These are phyloP conservation scores for Corythornis cristatus DNA, from an alignment of 2,113 vertebrate genomes.

Conservation along the genomic window DNA sequence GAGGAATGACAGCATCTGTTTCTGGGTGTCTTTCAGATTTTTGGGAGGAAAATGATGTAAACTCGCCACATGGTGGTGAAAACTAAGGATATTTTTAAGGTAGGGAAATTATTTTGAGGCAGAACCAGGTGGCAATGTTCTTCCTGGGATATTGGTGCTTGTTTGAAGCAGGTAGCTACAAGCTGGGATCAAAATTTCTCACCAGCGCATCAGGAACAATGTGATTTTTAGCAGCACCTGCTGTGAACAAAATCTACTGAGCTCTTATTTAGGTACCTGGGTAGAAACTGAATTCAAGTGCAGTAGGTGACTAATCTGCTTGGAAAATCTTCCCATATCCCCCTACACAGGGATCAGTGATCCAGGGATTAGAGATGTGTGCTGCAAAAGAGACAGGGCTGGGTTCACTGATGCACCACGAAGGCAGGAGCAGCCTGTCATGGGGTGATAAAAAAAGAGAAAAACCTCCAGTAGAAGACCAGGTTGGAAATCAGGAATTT, in stretches of 20 bases:
- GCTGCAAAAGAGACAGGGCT: neutral
- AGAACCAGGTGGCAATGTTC: neutral
- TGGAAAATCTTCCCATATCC: neutral
- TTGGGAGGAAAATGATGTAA: neutral
- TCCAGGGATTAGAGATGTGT: neutral
- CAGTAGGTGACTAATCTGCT: neutral
- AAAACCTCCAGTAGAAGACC: neutral
- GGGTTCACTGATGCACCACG: rapidly evolving
- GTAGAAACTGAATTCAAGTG: neutral
- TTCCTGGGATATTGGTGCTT: neutral
- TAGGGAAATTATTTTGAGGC: neutral
- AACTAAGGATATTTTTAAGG: neutral
- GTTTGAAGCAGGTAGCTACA: neutral
- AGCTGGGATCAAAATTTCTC: neutral
- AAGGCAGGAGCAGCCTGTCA: rapidly evolving
- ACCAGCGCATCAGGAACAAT: rapidly evolving
- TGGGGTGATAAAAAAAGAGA: rapidly evolving
- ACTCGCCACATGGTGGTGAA: neutral
- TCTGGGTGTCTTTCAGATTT: neutral
- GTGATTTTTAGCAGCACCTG: neutral
- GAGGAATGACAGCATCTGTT: neutral
- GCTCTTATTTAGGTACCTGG: neutral
- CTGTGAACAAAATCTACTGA: rapidly evolving
- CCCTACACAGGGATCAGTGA: rapidly evolving
- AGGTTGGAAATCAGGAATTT: neutral